Evolutionary conservation across 2,888 invertebrate genomes (phyloP), one percentile per base, ranked within the genome.

Genomic region (Macaria liturata): DNA sequence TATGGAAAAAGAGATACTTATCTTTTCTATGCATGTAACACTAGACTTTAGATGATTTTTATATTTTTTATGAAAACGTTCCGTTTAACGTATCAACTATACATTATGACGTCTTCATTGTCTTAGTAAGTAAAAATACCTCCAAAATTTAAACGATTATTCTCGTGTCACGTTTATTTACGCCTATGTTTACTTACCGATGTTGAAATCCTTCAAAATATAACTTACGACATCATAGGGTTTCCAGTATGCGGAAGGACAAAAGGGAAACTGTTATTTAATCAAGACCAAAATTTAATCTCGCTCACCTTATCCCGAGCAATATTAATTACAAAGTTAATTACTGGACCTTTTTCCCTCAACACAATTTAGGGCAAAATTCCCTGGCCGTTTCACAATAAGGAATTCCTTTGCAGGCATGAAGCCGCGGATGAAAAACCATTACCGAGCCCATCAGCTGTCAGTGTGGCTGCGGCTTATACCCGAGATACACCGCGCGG

Each of bases 401-500:
- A 71, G 71, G 76, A 72, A 79, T 80, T 83, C 72, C 74, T 68
- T 87, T 84, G 75, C 94, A 98, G 98, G 97, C 66, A 95, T 96
- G 95, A 97, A 98, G 81, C 97, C 98, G 9, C 95, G 96, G 73
- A 95, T 97, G 93, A 97, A 97, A 87, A 97, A 98, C 88, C 98
- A 98, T 92, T 98, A 97, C 92, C 94, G 98, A 46, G 98, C 98
- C n/a, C 98, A 98, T 91, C 98, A 98, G 84, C 93, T 98, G 66
- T 98, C 98, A 61, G 97, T 98, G 67, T 99, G 98, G 98, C 88
- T 98, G 54, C 95, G 98, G 58, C 93, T 98, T 54, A 97, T 99
- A 71, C 98, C 98, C 5, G 98, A 98, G 87, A 94, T 97, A 42
- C 97, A 97, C 85, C 93, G 97, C 48, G 95, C 96, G 0, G 97